Evolutionary conservation across 2,113 vertebrate species (phyloP).

Genomic region (Laterallus jamaicensis): DNA sequence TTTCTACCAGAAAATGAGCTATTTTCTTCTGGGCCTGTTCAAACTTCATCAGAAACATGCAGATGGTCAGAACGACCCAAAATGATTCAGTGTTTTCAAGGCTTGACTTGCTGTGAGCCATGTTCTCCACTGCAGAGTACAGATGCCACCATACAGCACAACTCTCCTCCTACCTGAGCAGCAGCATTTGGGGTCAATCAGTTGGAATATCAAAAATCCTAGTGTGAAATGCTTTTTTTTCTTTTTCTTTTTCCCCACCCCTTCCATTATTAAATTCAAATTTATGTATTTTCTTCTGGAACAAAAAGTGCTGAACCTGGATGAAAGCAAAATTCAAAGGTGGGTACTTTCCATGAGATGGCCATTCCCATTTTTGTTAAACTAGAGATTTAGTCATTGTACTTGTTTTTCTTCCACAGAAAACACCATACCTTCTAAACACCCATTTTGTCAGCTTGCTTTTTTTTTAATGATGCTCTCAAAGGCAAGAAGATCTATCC

Average conservation of each 20-base stretch:
- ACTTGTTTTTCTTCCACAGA: neutral
- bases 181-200: neutral
- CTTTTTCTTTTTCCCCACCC: neutral
- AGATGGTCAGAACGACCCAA: neutral
- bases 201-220: neutral
- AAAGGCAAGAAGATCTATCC: neutral
- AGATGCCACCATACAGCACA: neutral
- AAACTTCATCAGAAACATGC: neutral
- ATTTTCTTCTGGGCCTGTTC: neutral
- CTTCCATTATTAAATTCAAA: neutral
- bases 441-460: neutral
- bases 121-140: neutral
- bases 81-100: neutral
- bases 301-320: neutral
- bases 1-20: neutral
- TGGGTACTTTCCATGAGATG: neutral
- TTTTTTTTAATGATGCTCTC: neutral
- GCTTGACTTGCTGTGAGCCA: accelerated
- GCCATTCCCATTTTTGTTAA: neutral
- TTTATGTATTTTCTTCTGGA: neutral
- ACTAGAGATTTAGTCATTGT: neutral
- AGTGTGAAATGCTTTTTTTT: neutral
- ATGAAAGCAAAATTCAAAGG: neutral
- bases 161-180: neutral
- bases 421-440: neutral